Evolutionary conservation across 2,888 invertebrate species (phyloP).

Genomic region (Epiperipatus broadwayi): DNA sequence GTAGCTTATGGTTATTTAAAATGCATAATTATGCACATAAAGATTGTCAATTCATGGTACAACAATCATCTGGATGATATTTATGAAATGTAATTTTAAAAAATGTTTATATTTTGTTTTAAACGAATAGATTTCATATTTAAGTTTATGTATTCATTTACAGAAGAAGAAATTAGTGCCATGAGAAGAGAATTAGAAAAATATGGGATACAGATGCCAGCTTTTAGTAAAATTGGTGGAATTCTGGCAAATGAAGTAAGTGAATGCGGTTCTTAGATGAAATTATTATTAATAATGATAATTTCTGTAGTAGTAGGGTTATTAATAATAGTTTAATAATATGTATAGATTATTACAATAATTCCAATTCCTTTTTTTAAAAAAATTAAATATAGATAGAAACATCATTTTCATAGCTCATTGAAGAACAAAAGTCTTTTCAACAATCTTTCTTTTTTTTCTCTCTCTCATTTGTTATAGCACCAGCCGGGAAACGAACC

Average conservation of each 20-base stretch:
- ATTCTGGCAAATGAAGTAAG: conserved; percentile 38
- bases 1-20: no score
- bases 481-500: no score
- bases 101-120: conserved; percentile 14
- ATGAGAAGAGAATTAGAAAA: conserved; percentile 47
- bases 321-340: background rate
- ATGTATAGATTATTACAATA: background rate
- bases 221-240: conserved; percentile 54
- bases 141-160: conserved; percentile 20
- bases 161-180: conserved; percentile 46
- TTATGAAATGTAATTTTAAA: background rate
- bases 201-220: conserved; percentile 48
- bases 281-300: conserved; percentile 17
- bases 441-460: no score
- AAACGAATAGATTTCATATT: conserved; percentile 25
- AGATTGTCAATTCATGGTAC: no score
- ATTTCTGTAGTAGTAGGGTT: background rate
- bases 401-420: no score
- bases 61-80: no score
- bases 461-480: no score
- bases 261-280: conserved; percentile 29
- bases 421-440: no score
- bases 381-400: no score
- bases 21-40: no score
- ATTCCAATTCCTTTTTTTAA: no score